Evolutionary conservation across 2,888 invertebrate genomes (phyloP).

Genomic region (Dynastes hyllus): DNA sequence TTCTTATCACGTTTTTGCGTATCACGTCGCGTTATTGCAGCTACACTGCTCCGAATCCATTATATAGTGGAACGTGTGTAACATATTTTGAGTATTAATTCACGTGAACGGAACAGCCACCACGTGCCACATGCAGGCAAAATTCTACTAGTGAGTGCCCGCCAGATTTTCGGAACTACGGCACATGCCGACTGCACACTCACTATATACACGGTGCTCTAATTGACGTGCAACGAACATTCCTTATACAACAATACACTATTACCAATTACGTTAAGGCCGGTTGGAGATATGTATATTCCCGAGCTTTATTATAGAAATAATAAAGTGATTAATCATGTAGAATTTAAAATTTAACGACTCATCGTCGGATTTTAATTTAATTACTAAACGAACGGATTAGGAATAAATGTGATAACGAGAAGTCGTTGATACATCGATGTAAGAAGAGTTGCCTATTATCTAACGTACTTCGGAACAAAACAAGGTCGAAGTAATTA

Average conservation of each 20-base stretch:
- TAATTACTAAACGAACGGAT: neutral
- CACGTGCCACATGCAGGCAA: constrained; percentile 16
- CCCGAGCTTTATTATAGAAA: neutral
- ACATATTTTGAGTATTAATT: constrained; percentile 30
- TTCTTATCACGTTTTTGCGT: constrained; percentile 25
- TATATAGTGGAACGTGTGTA: neutral
- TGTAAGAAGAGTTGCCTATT: constrained; percentile 6
- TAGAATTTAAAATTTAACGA: neutral
- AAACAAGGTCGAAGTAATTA: constrained; percentile 6
- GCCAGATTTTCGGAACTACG: constrained; percentile 26
- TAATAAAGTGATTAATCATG: neutral
- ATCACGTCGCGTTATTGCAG: constrained; percentile 36
- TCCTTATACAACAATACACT: neutral
- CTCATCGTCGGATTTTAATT: neutral
- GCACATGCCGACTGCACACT: constrained; percentile 31
- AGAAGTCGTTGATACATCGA: neutral
- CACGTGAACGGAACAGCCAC: constrained; percentile 6
- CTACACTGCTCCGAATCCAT: constrained; percentile 9
- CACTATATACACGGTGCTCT: neutral
- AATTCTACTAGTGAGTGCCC: constrained; percentile 12
- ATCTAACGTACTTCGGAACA: neutral
- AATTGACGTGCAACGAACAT: neutral
- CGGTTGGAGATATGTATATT: too few relatives aligned
- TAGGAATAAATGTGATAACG: neutral
- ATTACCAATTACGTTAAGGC: neutral